Evolutionary conservation across 2,888 invertebrate species (phyloP).

Genomic region (Stenolophus ochropezus): DNA sequence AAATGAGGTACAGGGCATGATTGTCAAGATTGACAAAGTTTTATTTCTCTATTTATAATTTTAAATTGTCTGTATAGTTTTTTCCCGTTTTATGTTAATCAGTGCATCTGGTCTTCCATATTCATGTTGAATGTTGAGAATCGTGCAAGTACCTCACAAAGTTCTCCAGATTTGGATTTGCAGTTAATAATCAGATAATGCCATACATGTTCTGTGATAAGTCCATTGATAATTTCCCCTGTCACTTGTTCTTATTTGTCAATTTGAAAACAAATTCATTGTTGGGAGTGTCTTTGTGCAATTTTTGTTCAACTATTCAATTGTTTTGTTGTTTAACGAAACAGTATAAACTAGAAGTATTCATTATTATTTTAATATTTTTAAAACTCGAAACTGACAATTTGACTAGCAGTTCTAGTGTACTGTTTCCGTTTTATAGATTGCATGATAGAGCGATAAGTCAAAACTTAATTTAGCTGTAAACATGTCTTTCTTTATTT

Average conservation of each 20-base stretch:
- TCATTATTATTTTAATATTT: not conserved
- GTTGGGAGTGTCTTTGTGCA: conserved; percentile 58
- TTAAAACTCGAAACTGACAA: conserved; percentile 7
- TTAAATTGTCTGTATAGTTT: not conserved
- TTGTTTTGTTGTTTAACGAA: conserved; percentile 42
- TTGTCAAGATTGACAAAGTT: conserved; percentile 16
- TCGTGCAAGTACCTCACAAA: conserved; percentile 23
- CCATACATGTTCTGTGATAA: conserved; percentile 74
- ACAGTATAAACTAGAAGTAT: conserved; percentile 39
- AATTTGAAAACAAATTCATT: conserved; percentile 38
- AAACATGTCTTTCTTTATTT: conserved; percentile 12
- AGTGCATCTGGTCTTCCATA: conserved; percentile 27
- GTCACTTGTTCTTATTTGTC: conserved; percentile 68
- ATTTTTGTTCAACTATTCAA: conserved; percentile 49
- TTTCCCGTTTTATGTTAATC: not conserved
- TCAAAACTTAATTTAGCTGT: not conserved
- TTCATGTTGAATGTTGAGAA: conserved; percentile 1
- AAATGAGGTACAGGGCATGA: conserved; percentile 3
- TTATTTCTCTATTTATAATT: not conserved
- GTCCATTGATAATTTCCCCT: conserved; percentile 71
- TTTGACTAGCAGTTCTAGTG: conserved; percentile 20
- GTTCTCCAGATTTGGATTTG: conserved; percentile 42
- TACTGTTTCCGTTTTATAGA: conserved; percentile 41
- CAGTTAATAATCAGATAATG: conserved; percentile 65
- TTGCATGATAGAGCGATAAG: conserved; percentile 28